Evolutionary conservation across 1,140 invertebrate genomes (phyloP).

Genomic region (Bombus terrestris): DNA sequence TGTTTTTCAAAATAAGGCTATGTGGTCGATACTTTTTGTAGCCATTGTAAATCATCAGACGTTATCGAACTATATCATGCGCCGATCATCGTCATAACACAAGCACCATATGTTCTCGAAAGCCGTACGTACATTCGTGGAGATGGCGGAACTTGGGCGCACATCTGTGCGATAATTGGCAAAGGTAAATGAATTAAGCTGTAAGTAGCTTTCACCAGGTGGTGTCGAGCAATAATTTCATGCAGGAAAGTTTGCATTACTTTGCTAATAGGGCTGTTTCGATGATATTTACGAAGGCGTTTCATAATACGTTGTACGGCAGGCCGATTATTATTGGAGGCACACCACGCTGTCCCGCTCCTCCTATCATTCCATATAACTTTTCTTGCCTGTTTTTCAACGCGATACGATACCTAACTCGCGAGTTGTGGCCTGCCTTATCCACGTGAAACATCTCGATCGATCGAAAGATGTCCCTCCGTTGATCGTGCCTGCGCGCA

Average conservation of each 20-base stretch:
- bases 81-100: not conserved
- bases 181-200: conserved; percentile 43
- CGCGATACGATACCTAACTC: not conserved
- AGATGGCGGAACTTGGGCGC: not conserved
- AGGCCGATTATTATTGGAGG: conserved; percentile 24
- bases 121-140: too few relatives aligned
- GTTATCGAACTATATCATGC: not conserved
- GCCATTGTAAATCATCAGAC: not conserved
- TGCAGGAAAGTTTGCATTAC: conserved; percentile 46
- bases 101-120: not conserved
- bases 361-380: not conserved
- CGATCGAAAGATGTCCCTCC: not conserved
- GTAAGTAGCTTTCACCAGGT: conserved; percentile 42
- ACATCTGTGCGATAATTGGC: conserved; percentile 10
- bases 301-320: conserved; percentile 32
- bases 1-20: not conserved
- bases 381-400: conserved; percentile 30
- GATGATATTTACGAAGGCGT: conserved; percentile 42
- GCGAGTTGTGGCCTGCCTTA: not conserved
- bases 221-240: conserved; percentile 24
- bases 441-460: not conserved
- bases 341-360: not conserved
- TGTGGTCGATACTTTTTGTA: not conserved
- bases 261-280: conserved; percentile 45
- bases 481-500: not conserved